Conservation (phyloP, 37 sponge, comb jelly and placozoan species). For the Cladorhizidae sp. region DNA sequence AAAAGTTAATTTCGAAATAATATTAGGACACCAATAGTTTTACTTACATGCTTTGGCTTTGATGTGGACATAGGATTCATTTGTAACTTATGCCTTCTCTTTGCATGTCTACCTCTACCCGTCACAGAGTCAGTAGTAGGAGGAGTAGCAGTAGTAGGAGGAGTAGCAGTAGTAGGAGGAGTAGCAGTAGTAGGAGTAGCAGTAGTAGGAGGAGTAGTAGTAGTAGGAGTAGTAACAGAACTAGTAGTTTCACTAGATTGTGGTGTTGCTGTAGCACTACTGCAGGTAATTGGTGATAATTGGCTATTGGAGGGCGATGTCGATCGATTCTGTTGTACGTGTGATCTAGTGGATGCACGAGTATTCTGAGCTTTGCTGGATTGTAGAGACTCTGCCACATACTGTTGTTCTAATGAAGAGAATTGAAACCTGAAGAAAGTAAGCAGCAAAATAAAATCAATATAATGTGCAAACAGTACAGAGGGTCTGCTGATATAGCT, state of each 20-base stretch:
- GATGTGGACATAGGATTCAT: too few species aligned
- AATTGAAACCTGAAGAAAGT: slow-evolving; percentile 43
- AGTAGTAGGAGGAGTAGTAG: background rate
- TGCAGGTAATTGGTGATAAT: background rate
- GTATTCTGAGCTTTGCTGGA: slow-evolving; percentile 10
- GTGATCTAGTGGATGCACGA: background rate
- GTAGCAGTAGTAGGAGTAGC: background rate
- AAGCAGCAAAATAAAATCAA: too few species aligned
- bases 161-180: too few species aligned
- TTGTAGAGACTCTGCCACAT: slow-evolving; percentile 44
- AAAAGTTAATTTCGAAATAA: too few species aligned
- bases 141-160: too few species aligned
- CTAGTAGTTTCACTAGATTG: background rate
- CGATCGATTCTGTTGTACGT: background rate
- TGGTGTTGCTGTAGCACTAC: background rate
- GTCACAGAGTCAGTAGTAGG: too few species aligned
- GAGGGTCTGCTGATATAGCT: too few species aligned
- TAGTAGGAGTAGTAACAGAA: background rate
- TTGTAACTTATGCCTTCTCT: too few species aligned
- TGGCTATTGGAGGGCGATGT: background rate
- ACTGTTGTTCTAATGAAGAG: slow-evolving; percentile 44
- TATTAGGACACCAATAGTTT: too few species aligned
- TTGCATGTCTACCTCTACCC: too few species aligned
- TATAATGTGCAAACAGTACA: too few species aligned
- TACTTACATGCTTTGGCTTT: too few species aligned